Evolutionary conservation across 1,140 invertebrate genomes (phyloP).

Genomic region (Grapholita molesta): DNA sequence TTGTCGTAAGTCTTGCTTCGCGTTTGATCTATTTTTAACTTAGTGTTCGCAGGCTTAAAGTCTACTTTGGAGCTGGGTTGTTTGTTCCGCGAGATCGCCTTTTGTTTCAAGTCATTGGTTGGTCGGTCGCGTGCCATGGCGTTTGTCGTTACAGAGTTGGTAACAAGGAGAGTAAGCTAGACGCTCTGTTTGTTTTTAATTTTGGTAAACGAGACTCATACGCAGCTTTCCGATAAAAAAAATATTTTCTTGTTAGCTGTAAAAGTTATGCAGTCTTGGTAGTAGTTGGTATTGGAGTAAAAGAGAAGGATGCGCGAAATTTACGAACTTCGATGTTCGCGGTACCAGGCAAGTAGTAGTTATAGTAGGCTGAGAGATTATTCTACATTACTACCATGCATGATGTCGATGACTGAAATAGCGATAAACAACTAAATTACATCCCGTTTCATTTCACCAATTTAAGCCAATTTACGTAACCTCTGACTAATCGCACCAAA

Average conservation of each 20-base stretch:
- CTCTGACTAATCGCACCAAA: background rate
- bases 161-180: background rate
- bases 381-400: too few species aligned
- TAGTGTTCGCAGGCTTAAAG: background rate
- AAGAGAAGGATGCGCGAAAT: too few species aligned
- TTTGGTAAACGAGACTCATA: background rate
- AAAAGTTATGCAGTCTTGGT: background rate
- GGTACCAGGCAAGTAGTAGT: too few species aligned
- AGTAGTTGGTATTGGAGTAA: too few species aligned
- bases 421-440: background rate
- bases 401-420: too few species aligned
- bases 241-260: background rate
- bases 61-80: background rate
- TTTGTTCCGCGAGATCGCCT: background rate
- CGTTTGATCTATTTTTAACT: background rate
- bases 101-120: background rate
- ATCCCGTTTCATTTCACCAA: background rate
- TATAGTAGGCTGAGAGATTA: background rate
- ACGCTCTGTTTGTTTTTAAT: constrained; percentile 8
- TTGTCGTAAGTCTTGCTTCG: background rate
- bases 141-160: background rate
- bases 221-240: background rate
- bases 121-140: background rate
- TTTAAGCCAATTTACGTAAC: background rate
- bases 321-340: too few species aligned